phyloP scores from a whole-genome alignment of 2,888 invertebrate genomes.

The Cantharis flavilabris region DNA sequence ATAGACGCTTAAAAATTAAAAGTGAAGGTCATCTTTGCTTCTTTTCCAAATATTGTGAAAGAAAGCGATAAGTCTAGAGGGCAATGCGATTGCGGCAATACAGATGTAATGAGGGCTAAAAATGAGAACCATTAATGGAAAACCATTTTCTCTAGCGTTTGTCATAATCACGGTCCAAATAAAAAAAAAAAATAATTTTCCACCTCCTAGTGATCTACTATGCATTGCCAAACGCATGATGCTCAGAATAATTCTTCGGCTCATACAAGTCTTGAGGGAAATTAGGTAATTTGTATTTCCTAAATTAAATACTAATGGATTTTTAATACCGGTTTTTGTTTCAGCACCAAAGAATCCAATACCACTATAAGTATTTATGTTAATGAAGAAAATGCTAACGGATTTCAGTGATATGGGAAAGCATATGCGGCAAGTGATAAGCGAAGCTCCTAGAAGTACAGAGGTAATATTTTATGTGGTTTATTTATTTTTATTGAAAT shows the following conservation, averaged over 20 bases:
- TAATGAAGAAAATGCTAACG: constrained; percentile 90
- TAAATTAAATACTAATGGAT: background rate
- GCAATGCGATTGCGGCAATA: constrained; percentile 98
- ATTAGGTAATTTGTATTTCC: constrained; percentile 63
- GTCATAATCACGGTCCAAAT: constrained; percentile 90
- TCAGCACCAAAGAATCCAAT: constrained; percentile 54
- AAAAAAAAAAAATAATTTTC: constrained; percentile 70
- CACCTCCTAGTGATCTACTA: constrained; percentile 85
- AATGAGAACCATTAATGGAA: background rate
- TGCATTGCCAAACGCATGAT: constrained; percentile 93
- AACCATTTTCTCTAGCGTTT: constrained; percentile 69
- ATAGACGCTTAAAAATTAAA: no score
- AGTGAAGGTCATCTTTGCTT: no score
- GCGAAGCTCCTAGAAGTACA: constrained; percentile 85
- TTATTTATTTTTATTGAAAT: no score
- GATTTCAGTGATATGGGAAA: constrained; percentile 96
- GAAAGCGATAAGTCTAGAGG: constrained; percentile 99
- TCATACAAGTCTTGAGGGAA: constrained; percentile 90
- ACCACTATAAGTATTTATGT: constrained; percentile 85
- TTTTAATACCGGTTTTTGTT: background rate
- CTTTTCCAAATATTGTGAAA: no score
- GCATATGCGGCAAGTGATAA: constrained; percentile 92
- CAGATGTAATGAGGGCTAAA: constrained; percentile 89
- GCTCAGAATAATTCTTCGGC: constrained; percentile 86
- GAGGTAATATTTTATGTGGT: constrained; percentile 52